A percentile compares a stretch with the other conserved stretches of the same genome.
phyloP scores from a whole-genome alignment of 2,797 vertebrate species.

The Fringilla coelebs region DNA sequence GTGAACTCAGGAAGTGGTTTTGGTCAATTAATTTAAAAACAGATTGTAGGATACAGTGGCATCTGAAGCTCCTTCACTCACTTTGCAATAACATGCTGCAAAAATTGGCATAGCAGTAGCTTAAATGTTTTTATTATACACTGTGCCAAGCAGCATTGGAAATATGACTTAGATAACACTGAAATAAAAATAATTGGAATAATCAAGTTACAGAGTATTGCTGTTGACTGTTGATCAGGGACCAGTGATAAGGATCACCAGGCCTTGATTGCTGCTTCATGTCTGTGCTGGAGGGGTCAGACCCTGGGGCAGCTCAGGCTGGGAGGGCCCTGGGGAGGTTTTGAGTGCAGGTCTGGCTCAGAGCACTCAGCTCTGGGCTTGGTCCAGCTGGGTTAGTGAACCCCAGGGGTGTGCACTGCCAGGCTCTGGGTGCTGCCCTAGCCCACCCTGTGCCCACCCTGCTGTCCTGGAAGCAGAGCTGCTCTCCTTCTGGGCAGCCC shows the following conservation, averaged over 20 bases:
- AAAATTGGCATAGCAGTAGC: background rate
- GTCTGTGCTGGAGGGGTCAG: background rate
- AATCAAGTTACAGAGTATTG: rapidly evolving
- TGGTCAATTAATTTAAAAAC: background rate
- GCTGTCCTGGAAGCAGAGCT: background rate
- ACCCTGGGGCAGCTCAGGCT: rapidly evolving
- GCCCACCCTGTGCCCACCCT: background rate
- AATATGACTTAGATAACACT: background rate
- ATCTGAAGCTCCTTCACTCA: background rate
- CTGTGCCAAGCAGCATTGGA: background rate
- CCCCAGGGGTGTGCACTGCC: background rate
- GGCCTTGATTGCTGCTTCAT: background rate
- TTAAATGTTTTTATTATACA: background rate
- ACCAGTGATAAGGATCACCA: rapidly evolving
- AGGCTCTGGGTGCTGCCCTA: background rate
- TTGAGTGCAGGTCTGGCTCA: background rate
- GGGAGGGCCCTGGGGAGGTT: background rate
- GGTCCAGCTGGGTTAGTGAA: background rate
- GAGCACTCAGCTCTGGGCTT: background rate
- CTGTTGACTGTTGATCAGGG: background rate
- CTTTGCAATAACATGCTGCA: background rate
- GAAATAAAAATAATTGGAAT: background rate
- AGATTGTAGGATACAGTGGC: background rate
- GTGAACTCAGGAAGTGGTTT: background rate
- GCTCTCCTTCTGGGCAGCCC: background rate